A percentile compares a stretch with the other conserved stretches of the same genome.
phyloP scores from a whole-genome alignment of 2,113 vertebrate species.

The Haemorhous mexicanus region DNA sequence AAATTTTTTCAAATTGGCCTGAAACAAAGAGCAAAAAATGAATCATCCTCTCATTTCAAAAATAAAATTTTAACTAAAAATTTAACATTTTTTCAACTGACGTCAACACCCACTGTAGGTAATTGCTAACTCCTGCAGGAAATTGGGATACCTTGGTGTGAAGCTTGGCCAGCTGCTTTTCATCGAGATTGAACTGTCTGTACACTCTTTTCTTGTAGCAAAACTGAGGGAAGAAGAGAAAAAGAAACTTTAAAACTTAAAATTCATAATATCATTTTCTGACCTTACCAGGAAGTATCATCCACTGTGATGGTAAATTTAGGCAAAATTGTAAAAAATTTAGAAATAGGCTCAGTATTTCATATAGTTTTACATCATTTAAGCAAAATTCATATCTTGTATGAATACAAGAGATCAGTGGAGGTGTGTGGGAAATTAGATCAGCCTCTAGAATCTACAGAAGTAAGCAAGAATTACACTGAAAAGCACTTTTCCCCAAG shows the following conservation, averaged over 20 bases:
- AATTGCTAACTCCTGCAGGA: not conserved
- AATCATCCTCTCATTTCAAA: not conserved
- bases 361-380: not conserved
- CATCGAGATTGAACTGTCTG: slow-evolving; percentile 93
- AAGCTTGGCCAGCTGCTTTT: slow-evolving; percentile 96
- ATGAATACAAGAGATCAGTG: not conserved
- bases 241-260: not conserved
- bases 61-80: not conserved
- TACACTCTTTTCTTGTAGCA: slow-evolving; percentile 97
- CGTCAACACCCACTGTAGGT: not conserved
- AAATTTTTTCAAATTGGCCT: slow-evolving; percentile 91
- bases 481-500: not conserved
- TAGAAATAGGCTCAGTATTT: not conserved
- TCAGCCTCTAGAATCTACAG: not conserved
- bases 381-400: not conserved
- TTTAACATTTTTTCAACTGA: not conserved
- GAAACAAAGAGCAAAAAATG: not conserved
- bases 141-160: slow-evolving; percentile 86
- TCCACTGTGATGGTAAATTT: accelerated
- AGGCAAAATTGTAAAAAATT: not conserved
- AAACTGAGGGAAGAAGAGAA: slow-evolving; percentile 75
- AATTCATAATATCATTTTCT: not conserved
- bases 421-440: not conserved
- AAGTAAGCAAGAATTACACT: not conserved
- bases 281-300: not conserved